phyloP scores from a whole-genome alignment of 2,888 invertebrate species.

The Chymomyza fuscimana region DNA sequence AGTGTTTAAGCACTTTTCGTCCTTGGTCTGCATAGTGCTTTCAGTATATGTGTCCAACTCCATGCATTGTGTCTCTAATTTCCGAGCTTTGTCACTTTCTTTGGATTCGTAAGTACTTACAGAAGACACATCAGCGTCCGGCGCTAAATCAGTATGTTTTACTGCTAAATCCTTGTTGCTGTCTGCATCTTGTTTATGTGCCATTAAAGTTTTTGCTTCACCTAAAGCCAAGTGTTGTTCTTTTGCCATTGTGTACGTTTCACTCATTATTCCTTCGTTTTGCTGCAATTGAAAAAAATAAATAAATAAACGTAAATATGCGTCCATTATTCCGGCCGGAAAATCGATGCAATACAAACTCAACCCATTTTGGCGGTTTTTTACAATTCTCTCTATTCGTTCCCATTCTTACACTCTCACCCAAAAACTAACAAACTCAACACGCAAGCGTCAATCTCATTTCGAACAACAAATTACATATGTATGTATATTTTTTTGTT shows the following conservation, averaged over 20 bases:
- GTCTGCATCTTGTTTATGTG: slow-evolving; percentile 3
- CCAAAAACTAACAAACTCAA: slow-evolving; percentile 36
- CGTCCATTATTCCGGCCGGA: slow-evolving; percentile 43
- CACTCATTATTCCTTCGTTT: slow-evolving; percentile 47
- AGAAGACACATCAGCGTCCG: slow-evolving; percentile 9
- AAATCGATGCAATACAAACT: slow-evolving; percentile 69
- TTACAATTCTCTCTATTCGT: slow-evolving; percentile 56
- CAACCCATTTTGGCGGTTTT: slow-evolving; percentile 70
- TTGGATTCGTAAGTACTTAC: slow-evolving; percentile 21
- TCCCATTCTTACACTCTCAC: slow-evolving; percentile 51
- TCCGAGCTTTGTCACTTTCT: neutral
- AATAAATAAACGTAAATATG: slow-evolving; percentile 21
- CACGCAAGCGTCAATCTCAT: slow-evolving; percentile 60
- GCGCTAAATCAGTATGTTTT: slow-evolving; percentile 32
- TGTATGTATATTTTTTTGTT: slow-evolving; percentile 67
- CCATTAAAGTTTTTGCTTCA: neutral
- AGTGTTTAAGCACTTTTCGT: neutral
- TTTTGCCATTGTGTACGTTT: slow-evolving; percentile 22
- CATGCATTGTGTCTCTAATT: slow-evolving; percentile 8
- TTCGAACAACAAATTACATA: slow-evolving; percentile 59
- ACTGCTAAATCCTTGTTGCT: slow-evolving; percentile 7
- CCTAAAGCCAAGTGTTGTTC: neutral
- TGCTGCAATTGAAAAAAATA: slow-evolving; percentile 35
- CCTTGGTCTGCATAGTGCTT: neutral
- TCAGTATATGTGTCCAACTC: slow-evolving; percentile 17